Conservation (phyloP, 2,113 vertebrate species). For the Prunella himalayana region DNA sequence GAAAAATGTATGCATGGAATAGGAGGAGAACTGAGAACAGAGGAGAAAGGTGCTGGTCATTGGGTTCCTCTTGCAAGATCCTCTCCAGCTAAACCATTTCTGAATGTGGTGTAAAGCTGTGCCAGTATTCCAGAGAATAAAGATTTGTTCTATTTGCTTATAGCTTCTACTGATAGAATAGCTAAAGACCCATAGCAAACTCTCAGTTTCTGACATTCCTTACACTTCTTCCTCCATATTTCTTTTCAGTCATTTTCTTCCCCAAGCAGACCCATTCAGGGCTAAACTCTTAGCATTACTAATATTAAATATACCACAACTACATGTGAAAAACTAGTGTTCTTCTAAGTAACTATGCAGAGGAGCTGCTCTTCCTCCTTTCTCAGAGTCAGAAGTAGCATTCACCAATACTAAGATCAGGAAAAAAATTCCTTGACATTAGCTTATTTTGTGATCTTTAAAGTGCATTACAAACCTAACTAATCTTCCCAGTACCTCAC, state of each 20-base stretch:
- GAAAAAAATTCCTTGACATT: not conserved
- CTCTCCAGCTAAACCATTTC: not conserved
- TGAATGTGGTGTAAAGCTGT: not conserved
- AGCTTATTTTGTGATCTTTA: not conserved
- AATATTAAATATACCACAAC: not conserved
- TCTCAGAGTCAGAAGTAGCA: not conserved
- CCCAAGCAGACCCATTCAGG: not conserved
- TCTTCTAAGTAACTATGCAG: not conserved
- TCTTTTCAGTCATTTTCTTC: not conserved
- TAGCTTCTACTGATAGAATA: not conserved
- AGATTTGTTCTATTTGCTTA: not conserved
- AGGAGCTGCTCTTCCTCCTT: not conserved
- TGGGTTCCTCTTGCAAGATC: not conserved
- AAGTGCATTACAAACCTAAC: not conserved
- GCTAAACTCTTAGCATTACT: not conserved
- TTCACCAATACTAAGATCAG: not conserved
- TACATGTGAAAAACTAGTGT: too few species aligned
- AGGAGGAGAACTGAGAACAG: not conserved
- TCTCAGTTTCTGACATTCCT: not conserved
- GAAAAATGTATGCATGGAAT: not conserved
- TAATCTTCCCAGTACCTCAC: not conserved
- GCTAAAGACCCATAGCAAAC: not conserved
- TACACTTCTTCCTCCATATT: rapidly evolving
- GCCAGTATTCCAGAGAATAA: not conserved
- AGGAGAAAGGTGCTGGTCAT: not conserved